Evolutionary conservation across 2,113 vertebrate genomes (phyloP).

Genomic region (Meles meles): DNA sequence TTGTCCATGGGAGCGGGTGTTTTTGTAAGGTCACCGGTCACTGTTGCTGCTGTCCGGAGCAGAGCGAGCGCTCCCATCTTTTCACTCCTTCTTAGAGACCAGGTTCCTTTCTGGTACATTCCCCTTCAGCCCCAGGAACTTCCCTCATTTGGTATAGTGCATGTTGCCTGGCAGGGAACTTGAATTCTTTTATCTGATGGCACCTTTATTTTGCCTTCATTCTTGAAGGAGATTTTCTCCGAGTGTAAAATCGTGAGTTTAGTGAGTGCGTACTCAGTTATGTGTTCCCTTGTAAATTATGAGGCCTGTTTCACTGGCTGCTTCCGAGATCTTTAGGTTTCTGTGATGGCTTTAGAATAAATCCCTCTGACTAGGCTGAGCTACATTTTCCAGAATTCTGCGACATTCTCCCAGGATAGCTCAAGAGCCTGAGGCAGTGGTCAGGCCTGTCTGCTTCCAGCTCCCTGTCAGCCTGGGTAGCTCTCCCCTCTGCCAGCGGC

Average conservation of each 20-base stretch:
- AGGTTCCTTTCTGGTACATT: background rate
- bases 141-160: background rate
- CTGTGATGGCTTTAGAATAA: background rate
- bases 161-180: background rate
- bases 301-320: background rate
- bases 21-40: too few species aligned
- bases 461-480: background rate
- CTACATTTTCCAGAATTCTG: background rate
- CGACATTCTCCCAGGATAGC: background rate
- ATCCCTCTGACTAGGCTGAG: background rate
- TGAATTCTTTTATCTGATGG: background rate
- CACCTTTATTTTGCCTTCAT: conserved; percentile 6
- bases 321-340: background rate
- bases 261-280: background rate
- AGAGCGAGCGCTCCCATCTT: background rate
- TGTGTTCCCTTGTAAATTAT: background rate
- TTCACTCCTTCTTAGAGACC: background rate
- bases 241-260: background rate
- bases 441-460: background rate
- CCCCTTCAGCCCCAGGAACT: background rate
- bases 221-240: background rate
- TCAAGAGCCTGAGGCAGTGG: too few species aligned
- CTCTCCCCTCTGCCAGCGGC: background rate
- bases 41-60: too few species aligned
- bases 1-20: background rate